Conservation (phyloP, 1,140 invertebrate genomes). For the Drosophila yakuba region DNA sequence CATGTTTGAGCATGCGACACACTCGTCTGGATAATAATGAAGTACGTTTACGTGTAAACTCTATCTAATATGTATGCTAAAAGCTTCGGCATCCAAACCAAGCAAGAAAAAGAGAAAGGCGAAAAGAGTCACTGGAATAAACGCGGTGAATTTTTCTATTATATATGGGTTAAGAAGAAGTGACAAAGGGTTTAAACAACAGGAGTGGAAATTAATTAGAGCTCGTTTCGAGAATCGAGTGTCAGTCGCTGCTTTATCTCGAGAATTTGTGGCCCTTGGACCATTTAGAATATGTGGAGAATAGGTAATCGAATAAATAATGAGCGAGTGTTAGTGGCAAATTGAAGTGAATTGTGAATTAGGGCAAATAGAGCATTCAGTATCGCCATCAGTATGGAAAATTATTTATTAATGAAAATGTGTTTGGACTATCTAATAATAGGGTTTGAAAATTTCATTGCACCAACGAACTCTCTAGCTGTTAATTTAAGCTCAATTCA, state of each 20-base stretch:
- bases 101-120: conserved; percentile 18
- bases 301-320: conserved; percentile 24
- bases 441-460: too few species aligned
- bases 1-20: conserved; percentile 61
- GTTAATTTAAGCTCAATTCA: neutral
- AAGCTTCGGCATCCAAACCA: conserved; percentile 35
- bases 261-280: conserved; percentile 16
- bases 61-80: conserved; percentile 67
- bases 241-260: conserved; percentile 11
- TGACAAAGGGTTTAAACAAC: conserved; percentile 26
- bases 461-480: too few species aligned
- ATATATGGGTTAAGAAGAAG: conserved; percentile 3
- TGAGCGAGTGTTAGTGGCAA: conserved; percentile 26
- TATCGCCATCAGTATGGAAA: neutral
- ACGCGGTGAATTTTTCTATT: conserved; percentile 35
- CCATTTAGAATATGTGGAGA: conserved; percentile 11
- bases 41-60: conserved; percentile 67
- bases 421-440: too few species aligned
- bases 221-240: conserved; percentile 22
- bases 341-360: conserved; percentile 35
- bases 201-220: conserved; percentile 46
- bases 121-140: neutral
- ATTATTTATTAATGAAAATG: conserved; percentile 24
- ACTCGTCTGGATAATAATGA: conserved; percentile 65
- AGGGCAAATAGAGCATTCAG: conserved; percentile 23